phyloP scores from a whole-genome alignment of 2,797 vertebrate genomes.

The Anguilla obscura region DNA sequence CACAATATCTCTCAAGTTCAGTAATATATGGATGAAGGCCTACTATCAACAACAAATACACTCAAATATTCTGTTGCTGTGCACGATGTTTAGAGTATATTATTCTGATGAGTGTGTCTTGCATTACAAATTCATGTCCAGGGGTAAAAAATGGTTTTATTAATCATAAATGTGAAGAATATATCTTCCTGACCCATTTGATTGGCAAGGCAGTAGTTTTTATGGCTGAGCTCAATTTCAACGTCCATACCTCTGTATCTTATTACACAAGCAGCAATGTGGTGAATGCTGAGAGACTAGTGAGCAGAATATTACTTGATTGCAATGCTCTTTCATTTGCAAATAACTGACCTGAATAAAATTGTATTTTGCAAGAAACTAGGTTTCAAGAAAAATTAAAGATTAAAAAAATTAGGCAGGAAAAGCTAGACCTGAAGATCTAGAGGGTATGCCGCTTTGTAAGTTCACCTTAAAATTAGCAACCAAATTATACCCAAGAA shows the following conservation, averaged over 20 bases:
- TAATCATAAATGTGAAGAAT: neutral
- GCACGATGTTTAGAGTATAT: slow-evolving; percentile 9
- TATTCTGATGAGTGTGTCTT: neutral
- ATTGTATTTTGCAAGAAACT: neutral
- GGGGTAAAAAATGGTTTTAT: neutral
- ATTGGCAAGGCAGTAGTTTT: slow-evolving; percentile 57
- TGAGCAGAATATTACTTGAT: slow-evolving; percentile 60
- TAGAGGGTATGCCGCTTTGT: neutral
- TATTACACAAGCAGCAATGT: slow-evolving; percentile 40
- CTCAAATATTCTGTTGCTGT: slow-evolving; percentile 1
- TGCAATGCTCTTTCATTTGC: neutral
- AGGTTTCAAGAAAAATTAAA: neutral
- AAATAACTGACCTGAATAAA: slow-evolving; percentile 17
- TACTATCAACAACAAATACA: neutral
- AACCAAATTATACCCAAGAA: neutral
- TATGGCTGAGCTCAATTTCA: neutral
- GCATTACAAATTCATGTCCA: neutral
- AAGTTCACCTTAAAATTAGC: neutral
- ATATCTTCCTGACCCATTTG: neutral
- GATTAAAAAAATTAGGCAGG: neutral
- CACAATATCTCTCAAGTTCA: neutral
- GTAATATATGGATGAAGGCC: neutral
- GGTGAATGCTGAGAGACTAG: slow-evolving; percentile 60
- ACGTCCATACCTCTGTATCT: neutral
- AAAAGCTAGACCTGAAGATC: neutral